phyloP scores from a whole-genome alignment of 2,797 vertebrate genomes.

The Mormyrus hasselquistii region DNA sequence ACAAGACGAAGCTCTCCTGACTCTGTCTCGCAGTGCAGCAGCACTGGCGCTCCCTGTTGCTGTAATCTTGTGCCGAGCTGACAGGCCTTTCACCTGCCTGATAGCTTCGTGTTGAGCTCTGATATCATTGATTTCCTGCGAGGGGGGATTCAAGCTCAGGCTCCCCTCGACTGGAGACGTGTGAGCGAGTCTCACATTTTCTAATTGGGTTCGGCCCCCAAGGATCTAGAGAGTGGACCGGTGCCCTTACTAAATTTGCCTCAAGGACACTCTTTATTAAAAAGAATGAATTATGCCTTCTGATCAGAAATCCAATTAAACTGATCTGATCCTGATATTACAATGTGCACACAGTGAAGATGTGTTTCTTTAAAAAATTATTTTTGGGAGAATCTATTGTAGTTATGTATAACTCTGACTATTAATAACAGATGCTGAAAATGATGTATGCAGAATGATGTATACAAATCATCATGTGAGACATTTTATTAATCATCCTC shows the following conservation, averaged over 20 bases:
- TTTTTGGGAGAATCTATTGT: neutral
- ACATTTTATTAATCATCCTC: neutral
- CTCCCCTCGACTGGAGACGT: neutral
- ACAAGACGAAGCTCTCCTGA: neutral
- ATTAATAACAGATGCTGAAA: neutral
- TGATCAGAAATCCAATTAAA: constrained; percentile 20
- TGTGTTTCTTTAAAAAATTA: neutral
- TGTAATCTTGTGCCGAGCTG: constrained; percentile 13
- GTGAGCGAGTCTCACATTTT: constrained; percentile 16
- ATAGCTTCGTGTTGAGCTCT: constrained; percentile 16
- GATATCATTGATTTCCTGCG: constrained; percentile 26
- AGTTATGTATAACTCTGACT: neutral
- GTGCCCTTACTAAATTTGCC: constrained; percentile 17
- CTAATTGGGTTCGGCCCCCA: constrained; percentile 23
- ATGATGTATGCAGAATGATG: neutral
- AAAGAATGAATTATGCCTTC: constrained; percentile 2
- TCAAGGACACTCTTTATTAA: constrained; percentile 23
- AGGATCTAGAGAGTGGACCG: neutral
- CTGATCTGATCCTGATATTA: constrained; percentile 10
- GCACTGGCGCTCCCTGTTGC: neutral
- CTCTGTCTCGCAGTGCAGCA: neutral
- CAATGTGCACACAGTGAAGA: neutral
- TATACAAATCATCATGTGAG: neutral
- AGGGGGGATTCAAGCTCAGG: constrained; percentile 15
- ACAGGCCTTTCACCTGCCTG: constrained; percentile 18